phyloP scores from a whole-genome alignment of 2,888 invertebrate genomes.

The Hoplodrina ambigua region DNA sequence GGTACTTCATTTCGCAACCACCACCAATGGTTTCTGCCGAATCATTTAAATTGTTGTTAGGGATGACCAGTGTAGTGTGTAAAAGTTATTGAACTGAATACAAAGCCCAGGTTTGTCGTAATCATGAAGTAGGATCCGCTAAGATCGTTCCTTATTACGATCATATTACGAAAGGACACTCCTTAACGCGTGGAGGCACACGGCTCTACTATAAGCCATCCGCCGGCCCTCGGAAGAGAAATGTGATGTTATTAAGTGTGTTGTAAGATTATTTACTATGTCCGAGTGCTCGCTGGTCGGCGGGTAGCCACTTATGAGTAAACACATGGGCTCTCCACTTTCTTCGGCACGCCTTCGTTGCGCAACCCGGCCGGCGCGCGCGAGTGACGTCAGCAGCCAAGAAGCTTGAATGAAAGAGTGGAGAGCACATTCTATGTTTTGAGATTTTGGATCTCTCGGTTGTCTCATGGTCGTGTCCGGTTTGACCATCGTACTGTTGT shows the following conservation, averaged over 20 bases:
- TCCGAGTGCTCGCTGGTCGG: conserved; percentile 17
- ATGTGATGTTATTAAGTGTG: conserved; percentile 54
- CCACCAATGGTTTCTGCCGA: too few species aligned
- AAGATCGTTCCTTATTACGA: not conserved
- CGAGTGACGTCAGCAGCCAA: conserved; percentile 32
- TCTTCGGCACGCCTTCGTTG: conserved; percentile 67
- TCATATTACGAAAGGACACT: not conserved
- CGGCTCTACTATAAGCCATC: not conserved
- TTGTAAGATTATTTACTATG: conserved; percentile 54
- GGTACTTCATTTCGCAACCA: too few species aligned
- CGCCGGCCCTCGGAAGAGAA: conserved; percentile 47
- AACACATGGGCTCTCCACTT: conserved; percentile 59
- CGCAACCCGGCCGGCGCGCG: conserved; percentile 35
- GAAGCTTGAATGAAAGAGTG: conserved; percentile 30
- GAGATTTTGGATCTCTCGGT: conserved; percentile 17
- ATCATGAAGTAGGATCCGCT: too few species aligned
- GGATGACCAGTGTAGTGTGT: too few species aligned
- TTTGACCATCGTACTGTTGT: conserved; percentile 14
- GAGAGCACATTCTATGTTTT: conserved; percentile 16
- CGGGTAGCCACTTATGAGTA: conserved; percentile 41
- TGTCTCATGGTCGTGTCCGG: conserved; percentile 8
- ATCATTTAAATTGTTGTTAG: too few species aligned
- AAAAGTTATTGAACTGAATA: too few species aligned
- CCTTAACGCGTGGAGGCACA: conserved; percentile 16
- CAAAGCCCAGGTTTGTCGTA: too few species aligned